A percentile compares a stretch with the other conserved stretches of the same genome.
These are phyloP conservation scores for Anticlea derivata DNA, from an alignment of 2,888 invertebrate species.

Conservation along the genomic window DNA sequence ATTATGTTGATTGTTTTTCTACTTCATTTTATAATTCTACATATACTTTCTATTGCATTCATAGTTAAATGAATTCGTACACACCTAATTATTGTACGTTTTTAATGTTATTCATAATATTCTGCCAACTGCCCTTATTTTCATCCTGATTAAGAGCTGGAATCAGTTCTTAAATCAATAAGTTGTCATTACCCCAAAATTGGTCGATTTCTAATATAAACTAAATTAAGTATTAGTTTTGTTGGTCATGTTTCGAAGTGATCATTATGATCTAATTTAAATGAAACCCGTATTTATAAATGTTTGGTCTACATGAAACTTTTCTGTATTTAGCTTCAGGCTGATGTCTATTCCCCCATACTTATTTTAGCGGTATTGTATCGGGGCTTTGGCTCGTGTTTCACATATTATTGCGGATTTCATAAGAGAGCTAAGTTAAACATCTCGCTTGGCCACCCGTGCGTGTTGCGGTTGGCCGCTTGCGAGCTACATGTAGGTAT, in stretches of 20 bases:
- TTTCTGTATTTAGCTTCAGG: background rate
- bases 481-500: constrained; percentile 42
- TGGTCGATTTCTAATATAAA: too few relatives aligned
- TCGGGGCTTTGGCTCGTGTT: constrained; percentile 44
- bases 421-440: constrained; percentile 58
- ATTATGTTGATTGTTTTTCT: constrained; percentile 4
- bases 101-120: too few relatives aligned
- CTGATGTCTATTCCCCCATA: background rate
- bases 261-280: too few relatives aligned
- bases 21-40: too few relatives aligned
- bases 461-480: constrained; percentile 51
- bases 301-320: background rate
- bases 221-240: too few relatives aligned
- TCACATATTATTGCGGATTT: constrained; percentile 55
- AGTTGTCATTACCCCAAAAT: too few relatives aligned
- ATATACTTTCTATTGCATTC: constrained; percentile 8
- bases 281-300: too few relatives aligned
- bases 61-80: background rate
- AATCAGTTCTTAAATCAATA: too few relatives aligned
- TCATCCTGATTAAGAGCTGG: too few relatives aligned
- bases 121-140: too few relatives aligned
- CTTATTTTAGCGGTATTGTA: constrained; percentile 23
- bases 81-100: background rate
- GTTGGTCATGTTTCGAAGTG: too few relatives aligned
- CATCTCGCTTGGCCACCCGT: constrained; percentile 59